These are phyloP conservation scores for Malacosoma neustria DNA, from an alignment of 2,888 invertebrate genomes.

Conservation along the genomic window DNA sequence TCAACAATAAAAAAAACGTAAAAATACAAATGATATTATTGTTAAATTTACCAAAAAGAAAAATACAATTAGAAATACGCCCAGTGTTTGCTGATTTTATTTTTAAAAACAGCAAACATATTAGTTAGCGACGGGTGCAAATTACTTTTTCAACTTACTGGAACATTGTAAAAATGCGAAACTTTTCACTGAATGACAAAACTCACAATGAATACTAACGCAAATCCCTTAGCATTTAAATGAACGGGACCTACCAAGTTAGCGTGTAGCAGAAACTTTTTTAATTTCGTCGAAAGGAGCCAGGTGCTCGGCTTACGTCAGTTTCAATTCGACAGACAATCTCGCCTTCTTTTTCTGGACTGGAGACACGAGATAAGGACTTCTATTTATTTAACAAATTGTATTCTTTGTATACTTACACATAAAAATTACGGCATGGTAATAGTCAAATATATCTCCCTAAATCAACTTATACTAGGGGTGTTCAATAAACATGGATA, in stretches of 20 bases:
- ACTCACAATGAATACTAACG: conserved; percentile 62
- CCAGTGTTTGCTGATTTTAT: no score
- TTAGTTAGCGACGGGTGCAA: conserved; percentile 20
- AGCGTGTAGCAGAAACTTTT: conserved; percentile 61
- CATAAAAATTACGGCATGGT: no score
- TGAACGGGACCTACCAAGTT: conserved; percentile 54
- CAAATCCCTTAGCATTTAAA: conserved; percentile 64
- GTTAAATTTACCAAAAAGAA: no score
- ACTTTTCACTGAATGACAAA: conserved; percentile 58
- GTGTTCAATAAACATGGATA: no score
- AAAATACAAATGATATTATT: no score
- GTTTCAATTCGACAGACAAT: conserved; percentile 52
- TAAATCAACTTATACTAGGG: no score
- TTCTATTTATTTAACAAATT: conserved; percentile 12
- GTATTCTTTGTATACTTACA: no score
- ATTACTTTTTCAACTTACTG: conserved; percentile 24
- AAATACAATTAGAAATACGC: no score
- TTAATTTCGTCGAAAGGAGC: conserved; percentile 65
- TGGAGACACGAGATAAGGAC: conserved; percentile 39
- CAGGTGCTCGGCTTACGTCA: conserved; percentile 61
- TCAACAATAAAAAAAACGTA: no score
- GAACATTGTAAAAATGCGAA: conserved; percentile 37
- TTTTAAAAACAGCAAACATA: no score
- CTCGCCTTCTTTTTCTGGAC: conserved; percentile 19
- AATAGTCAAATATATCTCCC: no score